Evolutionary conservation across 2,797 vertebrate genomes (phyloP).

Genomic region (Gallinago solitaria): DNA sequence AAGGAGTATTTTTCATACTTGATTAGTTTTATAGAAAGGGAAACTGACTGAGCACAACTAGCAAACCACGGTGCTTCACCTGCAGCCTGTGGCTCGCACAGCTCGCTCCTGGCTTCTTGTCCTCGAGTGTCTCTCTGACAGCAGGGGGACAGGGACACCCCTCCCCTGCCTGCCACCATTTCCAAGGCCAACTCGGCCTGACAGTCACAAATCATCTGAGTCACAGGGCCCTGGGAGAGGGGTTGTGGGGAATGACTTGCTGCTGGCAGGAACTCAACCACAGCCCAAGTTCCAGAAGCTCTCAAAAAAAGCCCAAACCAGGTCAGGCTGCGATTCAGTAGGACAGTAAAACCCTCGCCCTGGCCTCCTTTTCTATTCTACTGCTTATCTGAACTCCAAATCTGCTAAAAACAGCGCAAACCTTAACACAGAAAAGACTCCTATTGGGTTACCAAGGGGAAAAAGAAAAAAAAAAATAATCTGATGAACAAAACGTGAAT

Average conservation of each 20-base stretch:
- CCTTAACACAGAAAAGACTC: not conserved
- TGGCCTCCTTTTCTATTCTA: not conserved
- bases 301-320: not conserved
- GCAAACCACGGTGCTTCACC: not conserved
- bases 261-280: not conserved
- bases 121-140: not conserved
- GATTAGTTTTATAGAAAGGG: not conserved
- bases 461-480: not conserved
- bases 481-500: not conserved
- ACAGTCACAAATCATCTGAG: not conserved
- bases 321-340: not conserved
- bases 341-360: not conserved
- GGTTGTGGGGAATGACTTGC: not conserved
- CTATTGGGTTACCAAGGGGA: not conserved
- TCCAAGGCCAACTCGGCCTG: not conserved
- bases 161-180: not conserved
- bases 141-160: not conserved
- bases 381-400: not conserved
- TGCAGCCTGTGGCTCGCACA: not conserved
- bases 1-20: not conserved
- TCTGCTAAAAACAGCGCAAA: not conserved
- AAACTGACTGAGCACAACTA: not conserved
- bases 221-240: not conserved
- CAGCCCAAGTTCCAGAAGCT: not conserved
- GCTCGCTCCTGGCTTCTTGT: not conserved